Evolutionary conservation across 2,113 vertebrate genomes (phyloP).

Genomic region (Crypturellus undulatus): DNA sequence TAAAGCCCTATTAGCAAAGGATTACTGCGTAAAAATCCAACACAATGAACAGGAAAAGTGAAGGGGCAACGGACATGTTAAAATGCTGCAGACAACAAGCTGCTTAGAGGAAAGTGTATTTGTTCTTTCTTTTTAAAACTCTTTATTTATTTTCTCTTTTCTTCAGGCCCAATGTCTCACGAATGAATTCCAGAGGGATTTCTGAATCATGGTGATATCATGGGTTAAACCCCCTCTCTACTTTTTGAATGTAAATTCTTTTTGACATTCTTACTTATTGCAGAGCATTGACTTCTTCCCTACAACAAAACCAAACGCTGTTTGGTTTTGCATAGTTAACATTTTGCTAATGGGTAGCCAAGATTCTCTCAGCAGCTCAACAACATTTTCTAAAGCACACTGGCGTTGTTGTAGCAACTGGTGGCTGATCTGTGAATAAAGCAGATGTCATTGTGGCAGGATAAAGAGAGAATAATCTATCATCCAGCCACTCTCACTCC

Average conservation of each 20-base stretch:
- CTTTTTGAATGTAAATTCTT: conserved; percentile 86
- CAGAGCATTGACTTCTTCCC: conserved; percentile 77
- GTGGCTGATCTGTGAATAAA: conserved; percentile 86
- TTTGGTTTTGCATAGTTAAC: conserved; percentile 91
- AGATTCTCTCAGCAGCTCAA: conserved; percentile 84
- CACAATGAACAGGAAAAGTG: conserved; percentile 40
- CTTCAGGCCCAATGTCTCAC: conserved; percentile 50
- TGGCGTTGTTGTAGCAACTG: conserved; percentile 89
- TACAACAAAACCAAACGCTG: conserved; percentile 85
- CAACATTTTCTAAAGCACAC: conserved; percentile 87
- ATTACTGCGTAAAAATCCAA: conserved; percentile 57
- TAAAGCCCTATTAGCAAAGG: conserved; percentile 25
- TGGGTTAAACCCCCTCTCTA: conserved; percentile 78
- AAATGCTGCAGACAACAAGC: conserved; percentile 54
- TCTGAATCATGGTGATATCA: conserved; percentile 84
- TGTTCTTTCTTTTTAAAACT: conserved; percentile 66
- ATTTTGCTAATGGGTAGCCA: conserved; percentile 86
- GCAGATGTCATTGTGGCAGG: conserved; percentile 85
- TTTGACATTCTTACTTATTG: conserved; percentile 83
- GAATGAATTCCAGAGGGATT: conserved; percentile 75
- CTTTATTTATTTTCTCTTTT: conserved; percentile 72
- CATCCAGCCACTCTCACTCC: conserved; percentile 80
- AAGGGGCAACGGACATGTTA: not conserved
- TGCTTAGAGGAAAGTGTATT: conserved; percentile 54
- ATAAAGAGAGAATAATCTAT: conserved; percentile 83